These are phyloP conservation scores for Zygaena filipendulae DNA, from an alignment of 2,888 invertebrate genomes.

Conservation along the genomic window DNA sequence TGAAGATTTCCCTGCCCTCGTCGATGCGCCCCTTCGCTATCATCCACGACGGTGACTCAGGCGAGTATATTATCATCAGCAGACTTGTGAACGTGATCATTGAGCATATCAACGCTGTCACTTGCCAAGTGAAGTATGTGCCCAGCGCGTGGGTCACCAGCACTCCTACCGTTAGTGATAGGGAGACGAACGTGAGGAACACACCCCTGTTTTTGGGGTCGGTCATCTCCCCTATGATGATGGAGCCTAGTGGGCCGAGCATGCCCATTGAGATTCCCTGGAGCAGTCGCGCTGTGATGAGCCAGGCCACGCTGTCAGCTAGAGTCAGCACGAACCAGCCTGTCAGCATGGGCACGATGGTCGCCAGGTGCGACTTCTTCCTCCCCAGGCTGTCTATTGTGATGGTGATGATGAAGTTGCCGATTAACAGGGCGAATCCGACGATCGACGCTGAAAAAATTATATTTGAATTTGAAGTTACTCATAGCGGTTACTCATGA, in stretches of 20 bases:
- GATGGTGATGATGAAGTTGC: constrained; percentile 67
- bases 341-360: constrained; percentile 56
- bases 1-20: constrained; percentile 67
- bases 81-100: constrained; percentile 59
- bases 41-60: constrained; percentile 77
- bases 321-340: constrained; percentile 70
- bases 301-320: constrained; percentile 44
- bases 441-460: constrained; percentile 72
- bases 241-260: constrained; percentile 61
- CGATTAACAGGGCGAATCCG: constrained; percentile 68
- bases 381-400: constrained; percentile 68
- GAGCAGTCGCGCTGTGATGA: constrained; percentile 56
- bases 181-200: constrained; percentile 68
- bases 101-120: constrained; percentile 62
- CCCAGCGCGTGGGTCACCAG: constrained; percentile 72
- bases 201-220: constrained; percentile 71
- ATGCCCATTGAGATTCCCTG: constrained; percentile 68
- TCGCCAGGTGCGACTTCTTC: constrained; percentile 61
- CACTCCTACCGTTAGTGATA: constrained; percentile 72
- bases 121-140: constrained; percentile 67
- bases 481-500: too few species aligned
- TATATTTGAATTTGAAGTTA: too few species aligned
- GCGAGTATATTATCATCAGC: constrained; percentile 62
- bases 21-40: constrained; percentile 64
- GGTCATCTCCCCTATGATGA: constrained; percentile 70